Evolutionary conservation across 2,888 invertebrate species (phyloP).

Genomic region (Lamellibrachia satsuma): DNA sequence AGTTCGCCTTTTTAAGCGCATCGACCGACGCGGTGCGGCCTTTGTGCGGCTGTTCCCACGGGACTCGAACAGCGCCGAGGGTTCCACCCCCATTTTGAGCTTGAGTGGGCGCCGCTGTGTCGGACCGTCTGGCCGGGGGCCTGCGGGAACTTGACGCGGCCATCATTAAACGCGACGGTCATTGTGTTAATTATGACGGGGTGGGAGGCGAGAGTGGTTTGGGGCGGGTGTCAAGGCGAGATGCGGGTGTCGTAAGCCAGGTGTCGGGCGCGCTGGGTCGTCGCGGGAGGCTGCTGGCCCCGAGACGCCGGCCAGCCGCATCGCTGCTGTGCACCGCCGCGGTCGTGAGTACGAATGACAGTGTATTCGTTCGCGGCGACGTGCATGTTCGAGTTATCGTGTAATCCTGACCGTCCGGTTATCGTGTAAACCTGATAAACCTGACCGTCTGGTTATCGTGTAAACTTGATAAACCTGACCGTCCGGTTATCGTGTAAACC

Average conservation of each 20-base stretch:
- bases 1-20: conserved; percentile 11
- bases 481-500: background rate
- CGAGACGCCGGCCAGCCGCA: background rate
- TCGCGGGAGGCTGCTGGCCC: background rate
- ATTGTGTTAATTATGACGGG: background rate
- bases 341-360: background rate
- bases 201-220: background rate
- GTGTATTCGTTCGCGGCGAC: background rate
- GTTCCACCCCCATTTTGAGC: background rate
- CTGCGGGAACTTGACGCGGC: background rate
- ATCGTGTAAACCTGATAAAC: background rate
- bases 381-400: background rate
- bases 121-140: background rate
- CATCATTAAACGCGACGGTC: background rate
- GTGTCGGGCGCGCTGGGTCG: background rate
- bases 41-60: conserved; percentile 3
- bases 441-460: background rate
- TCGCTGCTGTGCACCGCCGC: background rate
- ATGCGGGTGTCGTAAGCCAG: background rate
- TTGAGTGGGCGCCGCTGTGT: background rate
- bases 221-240: conserved; percentile 1
- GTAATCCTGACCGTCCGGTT: background rate
- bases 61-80: background rate
- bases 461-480: background rate
- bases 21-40: background rate